Base-by-base conservation (phyloP, 2,113 vertebrate genomes). In the Microtus pennsylvanicus region DNA sequence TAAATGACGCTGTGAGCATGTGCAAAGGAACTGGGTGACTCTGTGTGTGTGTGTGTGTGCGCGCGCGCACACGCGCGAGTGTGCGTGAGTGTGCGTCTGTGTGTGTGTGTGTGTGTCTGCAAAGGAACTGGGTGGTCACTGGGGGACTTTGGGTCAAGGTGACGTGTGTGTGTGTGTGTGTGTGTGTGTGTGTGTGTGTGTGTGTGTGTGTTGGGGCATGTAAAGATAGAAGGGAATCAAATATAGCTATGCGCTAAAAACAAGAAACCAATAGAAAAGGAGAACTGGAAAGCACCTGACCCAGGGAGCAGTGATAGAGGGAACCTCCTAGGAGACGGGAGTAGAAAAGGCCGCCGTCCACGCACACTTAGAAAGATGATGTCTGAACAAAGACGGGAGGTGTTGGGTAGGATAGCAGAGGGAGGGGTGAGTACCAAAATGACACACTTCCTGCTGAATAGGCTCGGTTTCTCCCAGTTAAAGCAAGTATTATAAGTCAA, bases 401-500 rank as follows among this genome's bases (percentile, higher is more conserved):
- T 50, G 16, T 72, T 52, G 70, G 28, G 38, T 55, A 21, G 26
- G 22, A 55, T 2, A 16, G 11, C 11, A 35, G 5, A 7, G 7
- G 21, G 33, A 69, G 16, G 17, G 17, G 26, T 6, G 21, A 24
- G 8, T 7, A 63, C 38, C 13, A 91, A 87, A 26, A 70, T 67
- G 70, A 82, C n/a, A n/a, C 45, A 50, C 28, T 7, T 52, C 69
- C 75, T 80, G 33, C 42, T 76, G 38, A 63, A 28, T 3, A 65
- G 65, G 30, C 69, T 78, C n/a, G 33, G 1, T 8, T 13, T 58
- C 65, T 93, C 65, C 61, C 80, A 93, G 76, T 55, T 82, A 83
- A 78, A 95, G 35, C 28, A 76, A 85, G 67, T 85, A 86, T 65
- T 78, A 50, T 58, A 55, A 87, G 67, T 47, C 45, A 58, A 90